Conservation (phyloP, 2,113 vertebrate species). For the Callopanchax toddi region DNA sequence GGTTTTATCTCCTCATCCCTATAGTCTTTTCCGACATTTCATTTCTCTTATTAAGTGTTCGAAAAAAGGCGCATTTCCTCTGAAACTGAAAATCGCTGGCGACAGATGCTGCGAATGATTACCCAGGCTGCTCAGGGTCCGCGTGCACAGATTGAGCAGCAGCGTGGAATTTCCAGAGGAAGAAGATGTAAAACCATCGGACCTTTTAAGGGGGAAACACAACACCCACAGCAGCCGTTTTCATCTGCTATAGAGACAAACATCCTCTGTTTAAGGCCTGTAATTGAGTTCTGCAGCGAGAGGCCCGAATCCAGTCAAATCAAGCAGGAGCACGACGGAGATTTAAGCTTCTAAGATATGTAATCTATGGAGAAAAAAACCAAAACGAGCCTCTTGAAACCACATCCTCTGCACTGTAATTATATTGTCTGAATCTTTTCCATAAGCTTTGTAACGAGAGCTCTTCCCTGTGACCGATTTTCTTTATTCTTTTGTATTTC, state of each 20-base stretch:
- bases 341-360: slow-evolving; percentile 28
- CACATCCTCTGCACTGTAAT: slow-evolving; percentile 36
- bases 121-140: neutral
- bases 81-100: slow-evolving; percentile 11
- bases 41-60: slow-evolving; percentile 7
- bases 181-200: slow-evolving; percentile 18
- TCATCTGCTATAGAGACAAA: slow-evolving; percentile 39
- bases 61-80: neutral
- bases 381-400: slow-evolving; percentile 23
- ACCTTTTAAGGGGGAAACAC: slow-evolving; percentile 29
- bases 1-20: slow-evolving; percentile 2
- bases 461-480: slow-evolving; percentile 1
- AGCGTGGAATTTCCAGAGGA: slow-evolving; percentile 25
- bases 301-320: slow-evolving; percentile 22
- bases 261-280: slow-evolving; percentile 36
- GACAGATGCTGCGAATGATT: slow-evolving; percentile 32
- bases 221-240: slow-evolving; percentile 12
- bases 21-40: neutral
- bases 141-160: slow-evolving; percentile 26
- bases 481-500: neutral
- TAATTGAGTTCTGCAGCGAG: slow-evolving; percentile 54
- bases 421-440: slow-evolving; percentile 38
- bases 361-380: slow-evolving; percentile 16
- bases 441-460: slow-evolving; percentile 3
- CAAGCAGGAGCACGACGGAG: slow-evolving; percentile 29